phyloP scores from a whole-genome alignment of 2,797 vertebrate species.

The Erpetoichthys calabaricus region DNA sequence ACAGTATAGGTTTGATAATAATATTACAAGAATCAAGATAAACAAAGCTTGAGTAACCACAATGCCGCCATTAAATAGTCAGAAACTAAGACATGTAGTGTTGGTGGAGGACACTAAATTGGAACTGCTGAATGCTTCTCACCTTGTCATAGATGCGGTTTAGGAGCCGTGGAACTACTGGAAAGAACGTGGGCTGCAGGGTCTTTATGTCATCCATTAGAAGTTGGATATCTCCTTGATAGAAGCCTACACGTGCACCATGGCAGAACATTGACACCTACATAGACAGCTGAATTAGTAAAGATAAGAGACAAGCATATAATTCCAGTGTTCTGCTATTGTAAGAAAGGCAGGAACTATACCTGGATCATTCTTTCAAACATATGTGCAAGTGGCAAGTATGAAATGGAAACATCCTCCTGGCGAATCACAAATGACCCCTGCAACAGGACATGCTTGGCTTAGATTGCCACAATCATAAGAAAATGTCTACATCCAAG shows the following conservation, averaged over 20 bases:
- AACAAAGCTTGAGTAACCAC: no score
- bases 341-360: neutral
- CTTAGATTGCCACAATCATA: no score
- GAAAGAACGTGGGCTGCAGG: constrained; percentile 58
- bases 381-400: constrained; percentile 65
- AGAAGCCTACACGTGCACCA: constrained; percentile 57
- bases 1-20: no score
- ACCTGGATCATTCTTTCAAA: constrained; percentile 69
- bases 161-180: constrained; percentile 57
- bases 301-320: neutral
- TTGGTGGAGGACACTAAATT: no score
- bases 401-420: constrained; percentile 63
- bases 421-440: constrained; percentile 53
- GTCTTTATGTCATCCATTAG: constrained; percentile 66
- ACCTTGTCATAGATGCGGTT: constrained; percentile 67
- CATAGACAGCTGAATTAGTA: neutral
- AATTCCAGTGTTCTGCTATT: neutral
- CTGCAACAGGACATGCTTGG: constrained; percentile 22
- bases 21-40: no score
- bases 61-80: no score
- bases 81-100: no score
- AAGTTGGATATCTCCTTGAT: constrained; percentile 58
- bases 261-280: constrained; percentile 60
- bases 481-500: no score
- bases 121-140: neutral